Percentiles rank a stretch among this genome's conserved stretches.
phyloP scores from a whole-genome alignment of 2,888 invertebrate species.

The Euclidia mi region DNA sequence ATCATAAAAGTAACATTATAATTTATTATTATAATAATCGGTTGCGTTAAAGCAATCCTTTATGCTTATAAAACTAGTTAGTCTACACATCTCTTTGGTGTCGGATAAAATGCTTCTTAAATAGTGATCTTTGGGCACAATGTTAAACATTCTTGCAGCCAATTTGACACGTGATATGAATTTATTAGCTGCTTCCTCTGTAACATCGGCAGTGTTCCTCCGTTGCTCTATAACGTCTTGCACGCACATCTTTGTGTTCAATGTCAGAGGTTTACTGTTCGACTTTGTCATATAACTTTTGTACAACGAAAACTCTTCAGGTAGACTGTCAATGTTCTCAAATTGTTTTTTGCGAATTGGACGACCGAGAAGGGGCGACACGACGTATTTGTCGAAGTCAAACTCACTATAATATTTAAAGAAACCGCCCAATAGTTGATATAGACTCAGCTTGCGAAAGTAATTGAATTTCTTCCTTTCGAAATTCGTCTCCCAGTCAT shows the following conservation, averaged over 20 bases:
- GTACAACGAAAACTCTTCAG: slow-evolving; percentile 27
- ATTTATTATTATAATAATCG: too few relatives aligned
- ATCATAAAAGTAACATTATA: too few relatives aligned
- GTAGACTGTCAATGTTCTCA: slow-evolving; percentile 14
- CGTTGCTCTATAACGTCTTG: slow-evolving; percentile 24
- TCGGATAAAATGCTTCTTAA: slow-evolving; percentile 2
- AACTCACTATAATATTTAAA: slow-evolving; percentile 49
- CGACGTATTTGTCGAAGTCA: slow-evolving; percentile 34
- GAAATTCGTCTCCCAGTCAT: slow-evolving; percentile 17
- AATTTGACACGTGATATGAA: slow-evolving; percentile 9
- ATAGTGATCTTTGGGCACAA: slow-evolving; percentile 3
- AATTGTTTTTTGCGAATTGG: slow-evolving; percentile 21
- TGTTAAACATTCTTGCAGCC: neutral
- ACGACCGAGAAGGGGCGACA: slow-evolving; percentile 54
- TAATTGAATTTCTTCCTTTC: slow-evolving; percentile 4
- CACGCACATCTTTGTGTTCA: slow-evolving; percentile 12
- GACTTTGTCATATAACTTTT: slow-evolving; percentile 15
- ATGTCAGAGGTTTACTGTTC: slow-evolving; percentile 2
- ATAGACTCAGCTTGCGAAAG: slow-evolving; percentile 13
- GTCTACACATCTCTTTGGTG: too few relatives aligned
- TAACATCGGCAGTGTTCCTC: slow-evolving; percentile 15
- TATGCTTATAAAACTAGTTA: too few relatives aligned
- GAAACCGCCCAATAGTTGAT: slow-evolving; percentile 45
- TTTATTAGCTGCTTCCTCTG: slow-evolving; percentile 3
- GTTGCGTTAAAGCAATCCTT: too few relatives aligned